These are phyloP conservation scores for Pammene aurita DNA, from an alignment of 2,888 invertebrate species.

Conservation along the genomic window DNA sequence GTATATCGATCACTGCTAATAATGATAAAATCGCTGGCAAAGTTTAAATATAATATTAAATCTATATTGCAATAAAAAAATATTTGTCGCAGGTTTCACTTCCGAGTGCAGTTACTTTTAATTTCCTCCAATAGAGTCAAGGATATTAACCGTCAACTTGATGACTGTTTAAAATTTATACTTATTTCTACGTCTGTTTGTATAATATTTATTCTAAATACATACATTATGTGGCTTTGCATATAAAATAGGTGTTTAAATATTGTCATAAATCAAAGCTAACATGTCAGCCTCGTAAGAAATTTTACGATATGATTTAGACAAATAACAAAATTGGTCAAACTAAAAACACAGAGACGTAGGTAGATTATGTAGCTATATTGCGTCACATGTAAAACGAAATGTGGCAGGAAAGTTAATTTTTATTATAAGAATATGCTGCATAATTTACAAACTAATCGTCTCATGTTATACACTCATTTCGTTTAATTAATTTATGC, in stretches of 20 bases:
- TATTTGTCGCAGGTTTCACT: slow-evolving; percentile 9
- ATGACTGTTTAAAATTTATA: slow-evolving; percentile 1
- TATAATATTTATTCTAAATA: slow-evolving; percentile 27
- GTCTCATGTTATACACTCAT: slow-evolving; percentile 6
- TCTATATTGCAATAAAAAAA: neutral
- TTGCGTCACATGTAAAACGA: slow-evolving; percentile 5
- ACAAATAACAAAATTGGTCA: neutral
- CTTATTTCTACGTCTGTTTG: slow-evolving; percentile 32
- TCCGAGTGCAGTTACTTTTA: slow-evolving; percentile 21
- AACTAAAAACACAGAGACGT: neutral
- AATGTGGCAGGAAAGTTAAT: slow-evolving; percentile 28
- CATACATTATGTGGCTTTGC: slow-evolving; percentile 32
- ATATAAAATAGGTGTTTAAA: slow-evolving; percentile 16
- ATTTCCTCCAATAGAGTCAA: neutral
- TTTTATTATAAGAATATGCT: slow-evolving; percentile 1
- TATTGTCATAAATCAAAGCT: slow-evolving; percentile 8
- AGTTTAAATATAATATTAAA: neutral
- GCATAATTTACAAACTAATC: slow-evolving; percentile 3
- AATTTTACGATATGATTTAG: neutral
- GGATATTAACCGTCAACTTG: slow-evolving; percentile 25
- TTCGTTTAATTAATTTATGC: slow-evolving; percentile 27
- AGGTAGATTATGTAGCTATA: neutral
- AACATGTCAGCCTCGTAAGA: slow-evolving; percentile 16
- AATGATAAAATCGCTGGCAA: neutral
- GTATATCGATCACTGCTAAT: no score